Evolutionary conservation across 2,797 vertebrate species (phyloP), one percentile per base, ranked within the genome.

Genomic region (Bryconaethiops microstoma): DNA sequence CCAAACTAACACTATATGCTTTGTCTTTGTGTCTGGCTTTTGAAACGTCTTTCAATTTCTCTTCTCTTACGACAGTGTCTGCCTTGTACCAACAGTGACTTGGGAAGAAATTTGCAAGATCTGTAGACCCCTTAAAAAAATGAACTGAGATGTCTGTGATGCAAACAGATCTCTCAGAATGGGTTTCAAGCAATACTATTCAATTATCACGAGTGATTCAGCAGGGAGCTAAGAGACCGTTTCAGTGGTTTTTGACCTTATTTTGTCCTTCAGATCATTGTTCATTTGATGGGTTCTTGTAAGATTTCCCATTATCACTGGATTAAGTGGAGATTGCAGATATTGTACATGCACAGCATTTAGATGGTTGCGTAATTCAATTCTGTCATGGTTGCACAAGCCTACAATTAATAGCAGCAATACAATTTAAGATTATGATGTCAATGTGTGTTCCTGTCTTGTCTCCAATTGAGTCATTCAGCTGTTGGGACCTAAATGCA

Each of bases 241-340:
- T 63, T 67, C 52, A 54, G 65, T 63, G 35, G 9, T 52, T 48
- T 60, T 40, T 40, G 39, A 72, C 69, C 29, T 40, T 8, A 67
- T 67, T 29, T 74, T 9, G 67, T 73, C 67, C 57, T 78, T 74
- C 16, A 69, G 73, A 68, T 74, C 62, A 29, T 73, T 19, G 1
- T 42, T 29, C 62, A 60, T 59, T 65, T 70, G 69, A 83, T 70
- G 76, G 65, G 39, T 7, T 21, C 19, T 74, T 74, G 45, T 42
- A 78, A 78, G 23, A 1, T 35, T 35, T 23, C 23, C 29, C 35
- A n/a, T 59, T 45, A 16, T 64, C 35, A 19, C 14, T 39, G 39
- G 17, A 64, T 62, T 59, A 74, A 70, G 55, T 54, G 55, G 71
- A 82, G 71, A 75, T 73, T 74, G 65, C 55, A 74, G 23, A n/a